Evolutionary conservation across 2,888 invertebrate species (phyloP).

Genomic region (Diaprepes abbreviatus): DNA sequence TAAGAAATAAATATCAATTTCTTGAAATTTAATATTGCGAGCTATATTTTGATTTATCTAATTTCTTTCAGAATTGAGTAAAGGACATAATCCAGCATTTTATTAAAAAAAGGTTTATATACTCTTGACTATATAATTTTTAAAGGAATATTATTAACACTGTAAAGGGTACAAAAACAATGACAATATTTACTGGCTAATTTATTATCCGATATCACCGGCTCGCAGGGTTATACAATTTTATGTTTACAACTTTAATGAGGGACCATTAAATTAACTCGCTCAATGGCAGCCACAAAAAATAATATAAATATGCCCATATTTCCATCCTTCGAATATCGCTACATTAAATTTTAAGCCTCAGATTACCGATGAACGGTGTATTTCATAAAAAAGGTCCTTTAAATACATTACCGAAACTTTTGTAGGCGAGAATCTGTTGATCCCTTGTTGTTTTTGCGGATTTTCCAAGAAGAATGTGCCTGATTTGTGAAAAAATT

Average conservation of each 20-base stretch:
- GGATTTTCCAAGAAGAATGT: background rate
- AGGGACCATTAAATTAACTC: slow-evolving; percentile 10
- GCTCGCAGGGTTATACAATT: background rate
- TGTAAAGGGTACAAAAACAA: background rate
- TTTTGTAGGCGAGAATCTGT: background rate
- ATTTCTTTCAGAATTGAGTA: no score
- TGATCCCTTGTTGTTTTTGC: background rate
- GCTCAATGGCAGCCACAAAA: background rate
- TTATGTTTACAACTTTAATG: slow-evolving; percentile 21
- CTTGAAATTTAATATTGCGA: no score
- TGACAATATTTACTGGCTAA: background rate
- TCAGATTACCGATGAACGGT: background rate
- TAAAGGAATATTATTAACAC: background rate
- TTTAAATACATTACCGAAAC: background rate
- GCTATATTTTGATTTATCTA: no score
- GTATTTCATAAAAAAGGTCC: background rate
- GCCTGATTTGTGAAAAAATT: slow-evolving; percentile 1
- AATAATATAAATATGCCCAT: slow-evolving; percentile 8
- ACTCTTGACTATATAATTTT: no score
- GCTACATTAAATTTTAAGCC: slow-evolving; percentile 2
- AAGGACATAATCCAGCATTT: no score
- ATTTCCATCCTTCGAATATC: slow-evolving; percentile 1
- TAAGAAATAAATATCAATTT: no score
- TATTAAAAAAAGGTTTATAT: no score
- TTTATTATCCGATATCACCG: slow-evolving; percentile 20